Conservation (phyloP, 2,113 vertebrate species). For the Numida meleagris region DNA sequence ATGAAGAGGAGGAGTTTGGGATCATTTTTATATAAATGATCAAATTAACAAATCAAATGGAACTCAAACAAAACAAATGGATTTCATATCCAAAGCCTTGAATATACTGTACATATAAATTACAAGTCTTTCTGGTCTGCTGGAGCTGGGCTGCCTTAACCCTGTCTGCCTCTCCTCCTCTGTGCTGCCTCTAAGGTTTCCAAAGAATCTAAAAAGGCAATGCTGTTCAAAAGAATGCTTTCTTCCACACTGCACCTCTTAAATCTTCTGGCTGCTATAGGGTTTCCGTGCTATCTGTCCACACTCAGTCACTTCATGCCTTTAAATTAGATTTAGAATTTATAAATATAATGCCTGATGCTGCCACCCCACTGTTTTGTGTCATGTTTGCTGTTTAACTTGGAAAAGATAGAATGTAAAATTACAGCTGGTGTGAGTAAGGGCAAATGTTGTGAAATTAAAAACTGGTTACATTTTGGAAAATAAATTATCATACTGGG, state of each 20-base stretch:
- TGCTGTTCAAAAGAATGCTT: conserved; percentile 14
- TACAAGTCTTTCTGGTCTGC: background rate
- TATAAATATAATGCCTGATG: background rate
- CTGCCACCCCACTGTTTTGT: background rate
- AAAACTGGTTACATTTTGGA: background rate
- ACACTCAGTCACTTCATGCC: conserved; percentile 10
- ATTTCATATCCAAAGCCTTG: conserved; percentile 14
- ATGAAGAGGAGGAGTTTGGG: background rate
- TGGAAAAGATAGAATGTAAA: background rate
- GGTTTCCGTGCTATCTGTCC: conserved; percentile 25
- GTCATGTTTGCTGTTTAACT: background rate
- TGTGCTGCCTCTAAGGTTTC: background rate
- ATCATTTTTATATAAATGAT: background rate
- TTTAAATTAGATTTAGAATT: conserved; percentile 38
- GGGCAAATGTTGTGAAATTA: background rate
- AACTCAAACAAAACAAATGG: background rate
- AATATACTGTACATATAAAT: background rate
- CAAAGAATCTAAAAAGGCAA: conserved; percentile 3
- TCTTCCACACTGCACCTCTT: conserved; percentile 41
- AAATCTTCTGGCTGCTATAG: conserved; percentile 27
- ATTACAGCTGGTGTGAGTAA: background rate
- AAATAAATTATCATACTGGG: background rate
- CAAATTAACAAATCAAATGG: conserved; percentile 14
- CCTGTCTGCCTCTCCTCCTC: background rate
- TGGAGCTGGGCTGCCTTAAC: background rate